These are phyloP conservation scores for Drosophila anomelani DNA, from an alignment of 2,888 invertebrate genomes.

Conservation along the genomic window DNA sequence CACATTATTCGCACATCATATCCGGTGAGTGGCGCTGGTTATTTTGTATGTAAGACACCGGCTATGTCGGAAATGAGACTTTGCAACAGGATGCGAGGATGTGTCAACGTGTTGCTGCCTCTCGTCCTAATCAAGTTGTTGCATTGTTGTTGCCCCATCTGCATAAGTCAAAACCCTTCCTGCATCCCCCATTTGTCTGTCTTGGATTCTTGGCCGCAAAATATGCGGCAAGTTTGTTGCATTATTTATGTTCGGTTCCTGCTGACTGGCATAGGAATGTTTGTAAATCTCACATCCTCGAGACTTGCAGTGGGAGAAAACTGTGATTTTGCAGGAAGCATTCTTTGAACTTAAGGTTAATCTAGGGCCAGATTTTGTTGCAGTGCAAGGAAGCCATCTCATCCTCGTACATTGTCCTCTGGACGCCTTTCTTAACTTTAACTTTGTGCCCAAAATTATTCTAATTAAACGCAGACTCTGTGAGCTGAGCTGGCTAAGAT, in stretches of 20 bases:
- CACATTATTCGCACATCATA: conserved; percentile 6
- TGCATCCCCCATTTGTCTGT: conserved; percentile 31
- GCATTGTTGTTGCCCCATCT: conserved; percentile 6
- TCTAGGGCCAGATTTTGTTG: background rate
- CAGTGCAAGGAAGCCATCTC: conserved; percentile 1
- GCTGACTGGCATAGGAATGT: conserved; percentile 11
- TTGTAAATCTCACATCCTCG: conserved; percentile 4
- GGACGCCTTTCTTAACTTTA: conserved; percentile 22
- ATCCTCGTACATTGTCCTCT: conserved; percentile 42
- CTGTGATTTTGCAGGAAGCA: background rate
- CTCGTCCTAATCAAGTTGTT: conserved; percentile 51
- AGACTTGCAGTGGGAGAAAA: background rate
- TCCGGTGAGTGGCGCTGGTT: conserved; percentile 11
- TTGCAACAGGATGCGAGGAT: conserved; percentile 53
- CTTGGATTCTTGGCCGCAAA: conserved; percentile 42
- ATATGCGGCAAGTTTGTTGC: conserved; percentile 65
- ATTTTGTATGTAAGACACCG: conserved; percentile 44
- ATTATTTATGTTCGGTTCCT: conserved; percentile 52
- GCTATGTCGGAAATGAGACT: conserved; percentile 59
- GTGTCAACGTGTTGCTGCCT: conserved; percentile 60
- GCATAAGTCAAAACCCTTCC: conserved; percentile 2
- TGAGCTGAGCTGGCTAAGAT: background rate
- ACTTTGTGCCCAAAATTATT: conserved; percentile 40
- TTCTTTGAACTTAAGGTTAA: background rate
- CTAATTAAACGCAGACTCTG: conserved; percentile 51